These are phyloP conservation scores for Limnephilus auricula DNA, from an alignment of 2,888 invertebrate genomes.

Conservation along the genomic window DNA sequence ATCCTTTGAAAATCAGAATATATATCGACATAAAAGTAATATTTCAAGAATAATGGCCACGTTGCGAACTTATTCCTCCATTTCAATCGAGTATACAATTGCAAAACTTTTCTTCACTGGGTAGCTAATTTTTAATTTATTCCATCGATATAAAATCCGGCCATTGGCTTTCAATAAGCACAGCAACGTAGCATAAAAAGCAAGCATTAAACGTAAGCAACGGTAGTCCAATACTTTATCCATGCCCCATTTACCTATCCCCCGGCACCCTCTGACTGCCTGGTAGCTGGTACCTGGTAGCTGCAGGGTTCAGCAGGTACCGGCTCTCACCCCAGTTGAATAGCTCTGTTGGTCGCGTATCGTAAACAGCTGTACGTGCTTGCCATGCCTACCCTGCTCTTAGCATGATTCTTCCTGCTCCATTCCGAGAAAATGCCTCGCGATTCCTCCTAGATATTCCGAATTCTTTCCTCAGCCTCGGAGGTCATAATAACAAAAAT, in stretches of 20 bases:
- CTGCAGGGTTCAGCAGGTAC: constrained; percentile 7
- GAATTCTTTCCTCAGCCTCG: constrained; percentile 56
- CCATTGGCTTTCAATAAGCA: constrained; percentile 61
- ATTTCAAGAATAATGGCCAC: background rate
- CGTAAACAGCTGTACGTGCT: constrained; percentile 64
- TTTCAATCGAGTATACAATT: constrained; percentile 37
- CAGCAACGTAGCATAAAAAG: constrained; percentile 57
- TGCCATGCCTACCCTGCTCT: constrained; percentile 36
- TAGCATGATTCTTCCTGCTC: constrained; percentile 33
- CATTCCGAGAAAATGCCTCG: constrained; percentile 44
- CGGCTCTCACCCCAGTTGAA: constrained; percentile 51
- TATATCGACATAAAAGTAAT: background rate
- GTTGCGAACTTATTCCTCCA: background rate
- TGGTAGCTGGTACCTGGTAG: constrained; percentile 33
- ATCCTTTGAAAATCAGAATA: background rate
- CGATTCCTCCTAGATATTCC: constrained; percentile 59
- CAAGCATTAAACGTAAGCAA: constrained; percentile 64
- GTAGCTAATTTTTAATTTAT: constrained; percentile 59
- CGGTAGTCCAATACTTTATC: constrained; percentile 65
- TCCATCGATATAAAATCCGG: constrained; percentile 59
- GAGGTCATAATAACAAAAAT: constrained; percentile 60
- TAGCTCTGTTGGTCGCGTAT: constrained; percentile 58
- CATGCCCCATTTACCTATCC: constrained; percentile 65
- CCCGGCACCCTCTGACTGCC: background rate
- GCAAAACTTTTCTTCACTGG: constrained; percentile 48